phyloP scores from a whole-genome alignment of 2,888 invertebrate species.

The Xestobium rufovillosum region DNA sequence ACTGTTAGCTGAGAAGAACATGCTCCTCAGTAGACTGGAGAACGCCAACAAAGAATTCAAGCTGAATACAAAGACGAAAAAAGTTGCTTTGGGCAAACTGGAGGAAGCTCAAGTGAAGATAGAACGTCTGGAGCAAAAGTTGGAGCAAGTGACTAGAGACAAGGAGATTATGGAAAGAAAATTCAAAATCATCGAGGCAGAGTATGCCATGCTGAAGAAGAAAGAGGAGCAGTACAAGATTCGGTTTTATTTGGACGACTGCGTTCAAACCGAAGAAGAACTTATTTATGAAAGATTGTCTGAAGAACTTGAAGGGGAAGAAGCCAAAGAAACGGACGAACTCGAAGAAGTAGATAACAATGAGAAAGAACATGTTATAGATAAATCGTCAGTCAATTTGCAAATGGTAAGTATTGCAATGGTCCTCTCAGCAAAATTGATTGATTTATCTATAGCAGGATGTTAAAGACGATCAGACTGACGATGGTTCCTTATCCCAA shows the following conservation, averaged over 20 bases:
- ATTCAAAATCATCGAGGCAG: constrained; percentile 28
- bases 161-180: constrained; percentile 34
- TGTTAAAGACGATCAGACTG: no score
- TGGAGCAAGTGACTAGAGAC: constrained; percentile 28
- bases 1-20: constrained; percentile 32
- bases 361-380: background rate
- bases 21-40: constrained; percentile 32
- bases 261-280: no score
- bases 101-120: constrained; percentile 28
- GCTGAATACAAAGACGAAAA: constrained; percentile 35
- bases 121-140: background rate
- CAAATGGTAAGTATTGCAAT: no score
- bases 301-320: no score
- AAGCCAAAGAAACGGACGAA: no score
- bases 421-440: constrained; percentile 3
- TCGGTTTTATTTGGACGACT: no score
- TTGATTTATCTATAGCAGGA: no score
- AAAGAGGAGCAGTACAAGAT: no score
- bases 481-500: no score
- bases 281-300: no score
- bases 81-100: constrained; percentile 33
- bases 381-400: no score
- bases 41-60: constrained; percentile 36
- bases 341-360: background rate
- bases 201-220: constrained; percentile 33